Evolutionary conservation across 2,888 invertebrate genomes (phyloP).

Genomic region (Heterodera filipjevi): DNA sequence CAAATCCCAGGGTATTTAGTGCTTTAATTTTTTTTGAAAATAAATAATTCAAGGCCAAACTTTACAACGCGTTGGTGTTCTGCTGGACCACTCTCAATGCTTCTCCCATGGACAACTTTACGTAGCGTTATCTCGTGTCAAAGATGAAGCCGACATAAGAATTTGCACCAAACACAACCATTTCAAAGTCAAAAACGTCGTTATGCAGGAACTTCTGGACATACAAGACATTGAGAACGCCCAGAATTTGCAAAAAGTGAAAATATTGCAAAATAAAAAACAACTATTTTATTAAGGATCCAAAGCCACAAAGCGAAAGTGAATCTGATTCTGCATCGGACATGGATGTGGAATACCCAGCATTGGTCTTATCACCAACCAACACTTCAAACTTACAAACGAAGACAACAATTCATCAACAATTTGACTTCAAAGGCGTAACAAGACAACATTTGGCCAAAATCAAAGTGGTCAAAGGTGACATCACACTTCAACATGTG

Average conservation of each 20-base stretch:
- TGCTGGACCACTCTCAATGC: neutral
- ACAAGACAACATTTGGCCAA: neutral
- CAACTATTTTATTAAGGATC: neutral
- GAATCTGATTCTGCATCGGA: neutral
- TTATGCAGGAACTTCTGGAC: neutral
- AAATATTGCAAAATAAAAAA: neutral
- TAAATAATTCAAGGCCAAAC: neutral
- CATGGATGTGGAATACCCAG: neutral
- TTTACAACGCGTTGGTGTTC: neutral
- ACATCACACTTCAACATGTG: neutral
- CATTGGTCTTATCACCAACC: neutral
- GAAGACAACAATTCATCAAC: neutral
- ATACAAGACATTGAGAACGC: neutral
- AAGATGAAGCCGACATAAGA: neutral
- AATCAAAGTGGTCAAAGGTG: neutral
- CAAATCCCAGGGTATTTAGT: neutral
- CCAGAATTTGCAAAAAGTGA: neutral
- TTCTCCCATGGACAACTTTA: slow-evolving; percentile 28
- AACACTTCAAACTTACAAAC: neutral
- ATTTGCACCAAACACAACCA: neutral
- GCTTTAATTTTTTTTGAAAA: neutral
- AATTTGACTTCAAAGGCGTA: neutral
- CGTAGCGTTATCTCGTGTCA: slow-evolving; percentile 10
- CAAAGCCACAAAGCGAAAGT: neutral
- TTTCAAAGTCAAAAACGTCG: neutral